These are phyloP conservation scores for Siniperca knerii DNA, from an alignment of 2,113 vertebrate genomes.

Conservation along the genomic window DNA sequence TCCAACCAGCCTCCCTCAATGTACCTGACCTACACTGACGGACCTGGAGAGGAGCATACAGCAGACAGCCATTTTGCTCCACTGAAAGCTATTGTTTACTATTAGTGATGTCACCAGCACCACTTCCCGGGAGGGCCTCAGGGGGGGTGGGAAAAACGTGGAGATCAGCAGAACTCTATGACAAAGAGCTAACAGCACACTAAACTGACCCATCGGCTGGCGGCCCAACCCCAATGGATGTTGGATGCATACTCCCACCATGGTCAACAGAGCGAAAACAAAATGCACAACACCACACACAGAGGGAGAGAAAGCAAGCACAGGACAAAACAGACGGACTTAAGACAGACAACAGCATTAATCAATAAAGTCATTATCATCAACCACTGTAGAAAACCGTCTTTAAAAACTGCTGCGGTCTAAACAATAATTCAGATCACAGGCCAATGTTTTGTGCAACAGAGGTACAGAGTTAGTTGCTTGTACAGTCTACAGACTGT, in stretches of 20 bases:
- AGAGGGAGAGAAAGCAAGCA: background rate
- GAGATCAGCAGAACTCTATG: constrained; percentile 82
- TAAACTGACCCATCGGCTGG: constrained; percentile 75
- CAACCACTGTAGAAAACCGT: constrained; percentile 25
- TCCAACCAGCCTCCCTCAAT: background rate
- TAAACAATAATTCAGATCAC: background rate
- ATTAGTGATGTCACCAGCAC: constrained; percentile 81
- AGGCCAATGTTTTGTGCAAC: constrained; percentile 8
- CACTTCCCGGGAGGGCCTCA: constrained; percentile 82
- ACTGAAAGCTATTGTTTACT: constrained; percentile 77
- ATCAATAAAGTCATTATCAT: constrained; percentile 47
- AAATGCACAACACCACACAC: constrained; percentile 49
- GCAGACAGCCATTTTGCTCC: constrained; percentile 45
- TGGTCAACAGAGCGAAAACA: constrained; percentile 62
- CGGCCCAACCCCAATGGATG: constrained; percentile 61
- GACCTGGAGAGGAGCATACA: constrained; percentile 33
- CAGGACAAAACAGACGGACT: no score
- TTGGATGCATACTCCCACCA: constrained; percentile 48
- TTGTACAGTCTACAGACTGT: background rate
- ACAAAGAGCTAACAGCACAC: constrained; percentile 80
- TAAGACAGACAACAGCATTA: background rate
- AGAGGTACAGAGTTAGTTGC: background rate
- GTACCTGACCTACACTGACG: constrained; percentile 50
- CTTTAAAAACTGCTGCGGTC: constrained; percentile 3
- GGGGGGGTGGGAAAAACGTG: constrained; percentile 75